Percentiles rank a stretch among this genome's conserved stretches.
Evolutionary conservation across 2,113 vertebrate genomes (phyloP).

Genomic region (Speoplatyrhinus poulsoni): DNA sequence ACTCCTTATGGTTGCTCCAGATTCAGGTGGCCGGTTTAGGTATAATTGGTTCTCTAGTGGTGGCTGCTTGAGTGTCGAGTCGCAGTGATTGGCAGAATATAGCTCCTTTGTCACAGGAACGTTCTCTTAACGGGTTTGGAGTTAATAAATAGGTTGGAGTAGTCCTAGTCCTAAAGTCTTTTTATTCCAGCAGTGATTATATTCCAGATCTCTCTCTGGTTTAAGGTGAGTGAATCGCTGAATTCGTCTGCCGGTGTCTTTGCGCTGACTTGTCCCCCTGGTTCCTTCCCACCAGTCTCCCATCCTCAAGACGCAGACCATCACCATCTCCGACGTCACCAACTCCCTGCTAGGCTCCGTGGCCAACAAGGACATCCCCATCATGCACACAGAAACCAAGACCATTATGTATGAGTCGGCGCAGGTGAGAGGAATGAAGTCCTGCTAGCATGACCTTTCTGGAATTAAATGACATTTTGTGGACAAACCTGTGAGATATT

Average conservation of each 20-base stretch:
- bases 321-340: constrained; percentile 92
- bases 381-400: constrained; percentile 96
- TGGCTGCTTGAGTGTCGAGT: background rate
- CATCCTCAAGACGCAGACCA: constrained; percentile 91
- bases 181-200: too few relatives aligned
- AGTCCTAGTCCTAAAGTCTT: background rate
- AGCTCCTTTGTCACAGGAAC: background rate
- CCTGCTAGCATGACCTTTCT: too few relatives aligned
- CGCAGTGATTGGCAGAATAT: background rate
- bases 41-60: background rate
- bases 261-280: background rate
- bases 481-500: too few relatives aligned
- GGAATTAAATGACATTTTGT: too few relatives aligned
- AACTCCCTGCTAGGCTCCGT: constrained; percentile 83
- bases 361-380: constrained; percentile 88
- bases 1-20: background rate
- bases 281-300: constrained; percentile 81
- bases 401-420: constrained; percentile 97
- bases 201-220: too few relatives aligned
- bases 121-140: background rate
- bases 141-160: constrained; percentile 4
- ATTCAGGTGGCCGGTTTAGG: background rate
- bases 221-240: too few relatives aligned
- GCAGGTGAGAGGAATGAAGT: constrained; percentile 79
- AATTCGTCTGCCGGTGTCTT: too few relatives aligned